Base-by-base conservation (phyloP, 2,888 invertebrate genomes). In the Mythimna albipuncta region DNA sequence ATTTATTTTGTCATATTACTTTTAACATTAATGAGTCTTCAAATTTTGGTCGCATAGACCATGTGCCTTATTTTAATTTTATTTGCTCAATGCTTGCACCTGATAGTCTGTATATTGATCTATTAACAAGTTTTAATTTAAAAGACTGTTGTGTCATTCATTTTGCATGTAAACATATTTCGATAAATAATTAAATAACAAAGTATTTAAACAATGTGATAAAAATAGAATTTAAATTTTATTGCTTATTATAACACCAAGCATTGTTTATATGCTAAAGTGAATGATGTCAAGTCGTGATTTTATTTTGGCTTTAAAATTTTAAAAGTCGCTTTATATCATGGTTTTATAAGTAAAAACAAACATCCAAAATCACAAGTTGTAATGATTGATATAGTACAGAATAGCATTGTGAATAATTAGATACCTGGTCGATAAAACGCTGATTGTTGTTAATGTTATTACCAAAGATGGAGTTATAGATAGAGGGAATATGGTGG, bases 381-480 rank as follows among this genome's bases (percentile, higher is more conserved):
- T 75, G 79, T 87, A 85, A 87, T 83, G 86, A 88, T 87, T 84
- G 86, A 87, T 87, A 89, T 84, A 89, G 84, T 89, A 89, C 89
- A 89, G 87, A 88, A 84, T 85, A 85, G 79, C 80, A 90, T 88
- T 90, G 90, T 89, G 86, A 89, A 92, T 89, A 89, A 84, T 87
- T 86, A 89, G 87, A 89, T 89, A 89, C 87, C 89, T 91, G 91
- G 89, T 92, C 91, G 90, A 92, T 90, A 89, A 90, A 92, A 91
- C 88, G 90, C 92, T 93, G 89, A 92, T 93, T 92, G 92, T 94
- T 94, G 93, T 93, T 94, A 92, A 94, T 92, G 93, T 94, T 93
- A 93, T 94, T 94, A 95, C 96, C 95, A 96, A 96, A 95, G 95
- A 95, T 93, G 94, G 93, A 93, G 92, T 91, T 92, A 89, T 91